Conservation (phyloP, 2,888 invertebrate species). For the Eupithecia pulchellata region DNA sequence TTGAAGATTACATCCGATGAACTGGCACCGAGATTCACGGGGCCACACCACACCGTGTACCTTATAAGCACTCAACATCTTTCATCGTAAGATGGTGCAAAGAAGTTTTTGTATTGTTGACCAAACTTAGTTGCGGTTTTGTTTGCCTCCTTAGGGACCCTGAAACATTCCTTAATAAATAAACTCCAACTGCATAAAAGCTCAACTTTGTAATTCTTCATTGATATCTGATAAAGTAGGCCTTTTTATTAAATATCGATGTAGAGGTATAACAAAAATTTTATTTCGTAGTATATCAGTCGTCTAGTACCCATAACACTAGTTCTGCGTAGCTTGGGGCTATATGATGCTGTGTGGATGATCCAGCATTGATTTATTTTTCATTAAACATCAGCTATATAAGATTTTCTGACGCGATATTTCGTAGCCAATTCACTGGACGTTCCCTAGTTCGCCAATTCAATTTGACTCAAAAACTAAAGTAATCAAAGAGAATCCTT, state of each 20-base stretch:
- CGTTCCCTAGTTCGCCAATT: slow-evolving; percentile 1
- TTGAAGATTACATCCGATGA: slow-evolving; percentile 10
- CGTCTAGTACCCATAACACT: too few species aligned
- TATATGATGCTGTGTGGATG: too few species aligned
- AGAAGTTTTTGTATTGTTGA: background rate
- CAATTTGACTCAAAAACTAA: slow-evolving; percentile 25
- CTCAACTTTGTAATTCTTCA: background rate
- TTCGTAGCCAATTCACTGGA: background rate
- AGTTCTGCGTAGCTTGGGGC: too few species aligned
- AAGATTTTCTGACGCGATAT: background rate
- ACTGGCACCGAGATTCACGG: background rate
- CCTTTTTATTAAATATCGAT: background rate
- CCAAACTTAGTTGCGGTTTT: background rate
- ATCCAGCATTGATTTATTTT: too few species aligned
- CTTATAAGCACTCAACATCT: background rate
- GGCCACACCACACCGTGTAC: background rate
- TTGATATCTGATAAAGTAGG: background rate
- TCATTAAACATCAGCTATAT: background rate
- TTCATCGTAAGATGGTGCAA: background rate
- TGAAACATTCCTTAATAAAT: too few species aligned
- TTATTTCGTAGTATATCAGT: too few species aligned
- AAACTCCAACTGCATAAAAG: background rate
- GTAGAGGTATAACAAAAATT: too few species aligned
- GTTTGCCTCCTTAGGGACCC: background rate
- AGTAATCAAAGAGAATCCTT: slow-evolving; percentile 21